Percentiles rank a stretch among this genome's conserved stretches.
These are phyloP conservation scores for Sebastes matsubarae DNA, from an alignment of 2,797 vertebrate genomes.

Conservation along the genomic window DNA sequence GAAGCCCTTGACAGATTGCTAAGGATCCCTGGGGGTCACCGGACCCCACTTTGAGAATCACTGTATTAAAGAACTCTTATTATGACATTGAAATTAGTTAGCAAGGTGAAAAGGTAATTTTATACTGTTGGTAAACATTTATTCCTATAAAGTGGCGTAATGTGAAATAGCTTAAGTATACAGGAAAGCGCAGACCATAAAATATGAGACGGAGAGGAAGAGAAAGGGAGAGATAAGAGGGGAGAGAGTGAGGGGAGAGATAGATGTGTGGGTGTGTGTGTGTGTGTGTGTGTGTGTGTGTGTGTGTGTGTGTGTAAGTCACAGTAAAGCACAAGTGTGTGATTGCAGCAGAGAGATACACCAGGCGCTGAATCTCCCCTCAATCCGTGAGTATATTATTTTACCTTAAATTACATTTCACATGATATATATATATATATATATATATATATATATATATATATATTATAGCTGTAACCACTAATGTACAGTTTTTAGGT, in stretches of 20 bases:
- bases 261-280: background rate
- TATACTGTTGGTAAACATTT: background rate
- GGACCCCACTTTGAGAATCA: too few species aligned
- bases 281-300: background rate
- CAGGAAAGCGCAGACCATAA: background rate
- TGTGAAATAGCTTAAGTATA: background rate
- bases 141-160: background rate
- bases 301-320: slow-evolving; percentile 1
- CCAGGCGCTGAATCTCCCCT: background rate
- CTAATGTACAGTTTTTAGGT: background rate
- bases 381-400: slow-evolving; percentile 39
- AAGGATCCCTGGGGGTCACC: too few species aligned
- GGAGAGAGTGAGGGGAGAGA: background rate
- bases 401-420: background rate
- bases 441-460: too few species aligned
- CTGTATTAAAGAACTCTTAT: background rate
- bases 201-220: background rate
- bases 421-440: too few species aligned
- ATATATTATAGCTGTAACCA: background rate
- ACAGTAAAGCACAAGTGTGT: background rate
- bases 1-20: too few species aligned
- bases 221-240: background rate
- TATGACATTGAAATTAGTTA: background rate
- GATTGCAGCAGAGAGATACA: background rate
- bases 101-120: background rate